A percentile compares a stretch with the other conserved stretches of the same genome.
These are phyloP conservation scores for Sturmia bella DNA, from an alignment of 2,888 invertebrate genomes.

Conservation along the genomic window DNA sequence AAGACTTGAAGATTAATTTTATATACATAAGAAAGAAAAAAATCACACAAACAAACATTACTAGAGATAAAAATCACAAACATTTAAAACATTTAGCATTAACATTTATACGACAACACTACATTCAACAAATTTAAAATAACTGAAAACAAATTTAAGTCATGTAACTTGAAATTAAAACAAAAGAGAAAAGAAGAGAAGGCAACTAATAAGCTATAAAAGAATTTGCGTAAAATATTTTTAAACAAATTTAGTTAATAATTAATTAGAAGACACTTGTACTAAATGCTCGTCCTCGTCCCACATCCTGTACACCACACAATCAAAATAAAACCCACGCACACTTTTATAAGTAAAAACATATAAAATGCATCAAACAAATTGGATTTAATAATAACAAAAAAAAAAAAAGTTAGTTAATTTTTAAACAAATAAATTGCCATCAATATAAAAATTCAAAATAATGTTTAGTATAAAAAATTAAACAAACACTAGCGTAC, in stretches of 20 bases:
- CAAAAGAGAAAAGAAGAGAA: conserved; percentile 23
- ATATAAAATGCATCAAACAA: neutral
- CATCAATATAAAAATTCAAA: conserved; percentile 20
- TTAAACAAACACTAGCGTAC: neutral
- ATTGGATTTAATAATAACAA: neutral
- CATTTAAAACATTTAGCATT: conserved; percentile 57
- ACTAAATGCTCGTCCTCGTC: neutral
- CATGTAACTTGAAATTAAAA: conserved; percentile 10
- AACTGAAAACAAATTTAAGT: conserved; percentile 37
- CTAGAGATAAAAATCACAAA: conserved; percentile 63
- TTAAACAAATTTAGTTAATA: conserved; percentile 58
- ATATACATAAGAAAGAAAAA: conserved; percentile 60
- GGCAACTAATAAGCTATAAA: conserved; percentile 48
- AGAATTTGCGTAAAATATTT: conserved; percentile 43
- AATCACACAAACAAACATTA: conserved; percentile 22
- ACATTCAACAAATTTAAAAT: conserved; percentile 47
- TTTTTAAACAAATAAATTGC: neutral
- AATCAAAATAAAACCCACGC: neutral
- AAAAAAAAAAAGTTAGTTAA: conserved; percentile 39
- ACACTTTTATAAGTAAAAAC: neutral
- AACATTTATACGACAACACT: conserved; percentile 63
- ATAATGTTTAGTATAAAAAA: neutral
- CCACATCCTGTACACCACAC: neutral
- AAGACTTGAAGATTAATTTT: conserved; percentile 71
- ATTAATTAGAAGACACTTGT: conserved; percentile 10